These are phyloP conservation scores for Gnathonemus longibarbis DNA, from an alignment of 2,113 vertebrate species.

Conservation along the genomic window DNA sequence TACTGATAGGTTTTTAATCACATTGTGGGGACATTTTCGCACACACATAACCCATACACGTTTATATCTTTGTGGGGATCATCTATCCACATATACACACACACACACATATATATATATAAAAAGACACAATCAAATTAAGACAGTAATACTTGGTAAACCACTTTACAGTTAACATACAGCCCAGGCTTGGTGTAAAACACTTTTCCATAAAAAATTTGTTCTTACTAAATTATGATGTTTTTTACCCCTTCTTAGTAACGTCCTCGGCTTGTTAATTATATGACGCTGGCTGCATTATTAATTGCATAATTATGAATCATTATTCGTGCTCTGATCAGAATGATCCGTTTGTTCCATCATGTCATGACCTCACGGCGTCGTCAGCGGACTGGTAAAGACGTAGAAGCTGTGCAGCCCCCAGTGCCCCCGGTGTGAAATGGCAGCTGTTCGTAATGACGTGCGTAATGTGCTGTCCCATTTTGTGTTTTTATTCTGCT, in stretches of 20 bases:
- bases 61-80: neutral
- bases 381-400: neutral
- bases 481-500: neutral
- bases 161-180: neutral
- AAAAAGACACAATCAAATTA: too few species aligned
- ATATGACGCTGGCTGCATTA: neutral
- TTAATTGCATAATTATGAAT: neutral
- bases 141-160: too few species aligned
- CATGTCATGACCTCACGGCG: neutral
- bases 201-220: neutral
- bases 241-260: neutral
- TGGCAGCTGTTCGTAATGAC: neutral
- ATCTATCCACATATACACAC: neutral
- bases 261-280: neutral
- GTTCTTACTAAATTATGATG: neutral
- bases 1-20: neutral
- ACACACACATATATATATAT: too few species aligned
- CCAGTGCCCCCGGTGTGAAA: neutral
- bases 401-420: neutral
- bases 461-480: neutral
- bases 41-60: neutral
- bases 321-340: neutral
- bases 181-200: neutral
- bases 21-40: neutral
- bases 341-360: neutral